Percentiles rank a stretch among this genome's conserved stretches.
Evolutionary conservation across 2,113 vertebrate species (phyloP).

Genomic region (Noctilio leporinus): DNA sequence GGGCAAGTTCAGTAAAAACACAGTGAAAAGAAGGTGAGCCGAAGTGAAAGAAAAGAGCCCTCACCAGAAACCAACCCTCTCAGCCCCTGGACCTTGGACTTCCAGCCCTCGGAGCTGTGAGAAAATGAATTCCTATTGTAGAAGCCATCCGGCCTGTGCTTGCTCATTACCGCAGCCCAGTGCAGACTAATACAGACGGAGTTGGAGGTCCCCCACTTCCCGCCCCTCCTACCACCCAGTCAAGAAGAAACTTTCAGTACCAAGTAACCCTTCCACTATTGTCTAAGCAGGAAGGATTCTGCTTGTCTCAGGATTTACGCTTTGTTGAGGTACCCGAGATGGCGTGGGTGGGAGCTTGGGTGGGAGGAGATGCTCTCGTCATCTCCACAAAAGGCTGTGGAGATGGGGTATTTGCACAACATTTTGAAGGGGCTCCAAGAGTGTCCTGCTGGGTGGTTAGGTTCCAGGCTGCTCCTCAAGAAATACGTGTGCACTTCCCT

Average conservation of each 20-base stretch:
- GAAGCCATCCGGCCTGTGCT: neutral
- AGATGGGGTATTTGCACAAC: neutral
- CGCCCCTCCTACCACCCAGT: rapidly evolving
- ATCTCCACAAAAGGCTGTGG: neutral
- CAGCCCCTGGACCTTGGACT: neutral
- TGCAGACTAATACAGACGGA: neutral
- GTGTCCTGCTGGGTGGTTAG: no score
- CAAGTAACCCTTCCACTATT: neutral
- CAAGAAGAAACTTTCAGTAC: neutral
- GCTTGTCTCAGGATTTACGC: neutral
- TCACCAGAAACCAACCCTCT: neutral
- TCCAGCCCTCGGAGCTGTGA: neutral
- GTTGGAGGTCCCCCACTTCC: neutral
- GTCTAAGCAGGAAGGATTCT: neutral
- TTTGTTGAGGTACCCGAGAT: neutral
- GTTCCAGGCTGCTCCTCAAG: neutral
- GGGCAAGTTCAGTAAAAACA: neutral
- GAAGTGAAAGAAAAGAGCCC: neutral
- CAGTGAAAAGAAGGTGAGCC: rapidly evolving
- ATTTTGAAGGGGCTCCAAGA: neutral
- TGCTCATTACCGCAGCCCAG: neutral
- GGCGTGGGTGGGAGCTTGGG: rapidly evolving
- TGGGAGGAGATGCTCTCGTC: neutral
- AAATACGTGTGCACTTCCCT: rapidly evolving
- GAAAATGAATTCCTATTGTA: neutral